Conservation (phyloP, 2,888 invertebrate species). For the Hirtodrosophila cameraria region DNA sequence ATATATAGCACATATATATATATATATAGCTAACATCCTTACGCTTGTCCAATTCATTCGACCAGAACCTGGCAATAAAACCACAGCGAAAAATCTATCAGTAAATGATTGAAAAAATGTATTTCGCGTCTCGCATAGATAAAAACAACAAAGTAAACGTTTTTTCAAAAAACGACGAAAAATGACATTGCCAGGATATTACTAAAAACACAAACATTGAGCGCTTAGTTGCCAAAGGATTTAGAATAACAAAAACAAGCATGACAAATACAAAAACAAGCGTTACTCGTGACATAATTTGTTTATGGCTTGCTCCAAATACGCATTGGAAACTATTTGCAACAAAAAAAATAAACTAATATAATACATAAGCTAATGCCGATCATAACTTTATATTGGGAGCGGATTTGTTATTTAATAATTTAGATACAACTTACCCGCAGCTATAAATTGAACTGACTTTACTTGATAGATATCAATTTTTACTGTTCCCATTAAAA, state of each 20-base stretch:
- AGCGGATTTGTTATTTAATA: no score
- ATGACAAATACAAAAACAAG: constrained; percentile 18
- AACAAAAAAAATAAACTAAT: background rate
- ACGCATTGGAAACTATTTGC: background rate
- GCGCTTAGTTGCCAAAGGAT: constrained; percentile 55
- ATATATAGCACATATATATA: constrained; percentile 1
- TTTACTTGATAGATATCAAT: no score
- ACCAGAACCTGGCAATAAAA: constrained; percentile 49
- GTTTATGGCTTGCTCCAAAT: constrained; percentile 1
- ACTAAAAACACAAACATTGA: constrained; percentile 48
- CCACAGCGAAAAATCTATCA: constrained; percentile 60
- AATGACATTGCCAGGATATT: constrained; percentile 54
- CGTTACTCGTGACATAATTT: constrained; percentile 13
- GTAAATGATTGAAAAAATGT: constrained; percentile 66
- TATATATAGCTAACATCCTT: constrained; percentile 11
- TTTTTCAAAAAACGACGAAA: constrained; percentile 4
- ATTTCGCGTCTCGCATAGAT: constrained; percentile 24
- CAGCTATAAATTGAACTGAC: no score
- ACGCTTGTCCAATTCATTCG: constrained; percentile 32
- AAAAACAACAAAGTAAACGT: constrained; percentile 7
- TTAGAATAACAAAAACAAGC: constrained; percentile 26
- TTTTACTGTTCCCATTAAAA: no score
- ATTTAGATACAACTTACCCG: no score
- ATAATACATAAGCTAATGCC: background rate
- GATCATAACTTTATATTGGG: background rate